A percentile compares a stretch with the other conserved stretches of the same genome.
These are phyloP conservation scores for Drosophila suzukii DNA, from an alignment of 1,140 invertebrate genomes.

Conservation along the genomic window DNA sequence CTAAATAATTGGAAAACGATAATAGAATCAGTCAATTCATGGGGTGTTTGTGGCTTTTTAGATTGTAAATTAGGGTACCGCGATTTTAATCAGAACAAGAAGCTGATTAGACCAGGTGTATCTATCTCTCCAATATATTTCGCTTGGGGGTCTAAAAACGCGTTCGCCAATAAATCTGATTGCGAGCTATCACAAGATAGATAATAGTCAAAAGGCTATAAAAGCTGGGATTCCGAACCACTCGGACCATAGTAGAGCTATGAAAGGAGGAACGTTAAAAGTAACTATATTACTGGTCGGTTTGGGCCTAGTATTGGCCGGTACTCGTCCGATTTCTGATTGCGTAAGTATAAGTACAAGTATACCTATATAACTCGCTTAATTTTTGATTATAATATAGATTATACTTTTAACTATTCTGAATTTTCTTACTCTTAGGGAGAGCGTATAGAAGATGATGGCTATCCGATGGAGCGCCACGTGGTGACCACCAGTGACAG, in stretches of 20 bases:
- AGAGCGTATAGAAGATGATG: constrained; percentile 67
- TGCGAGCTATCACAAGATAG: constrained; percentile 22
- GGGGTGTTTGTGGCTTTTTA: constrained; percentile 16
- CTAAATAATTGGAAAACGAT: constrained; percentile 47
- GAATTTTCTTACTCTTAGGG: constrained; percentile 32
- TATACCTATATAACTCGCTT: neutral
- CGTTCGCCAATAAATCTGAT: constrained; percentile 47
- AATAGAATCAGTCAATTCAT: constrained; percentile 15
- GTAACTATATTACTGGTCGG: constrained; percentile 43
- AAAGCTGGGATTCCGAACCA: constrained; percentile 13
- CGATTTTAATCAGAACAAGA: constrained; percentile 42
- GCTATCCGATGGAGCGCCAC: constrained; percentile 75
- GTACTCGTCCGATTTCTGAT: constrained; percentile 61
- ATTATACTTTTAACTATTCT: neutral
- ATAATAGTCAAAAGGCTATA: constrained; percentile 41
- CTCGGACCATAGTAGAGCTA: constrained; percentile 27
- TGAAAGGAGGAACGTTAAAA: constrained; percentile 40
- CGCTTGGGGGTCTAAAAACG: constrained; percentile 17
- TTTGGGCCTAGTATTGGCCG: constrained; percentile 51
- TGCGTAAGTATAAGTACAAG: constrained; percentile 54
- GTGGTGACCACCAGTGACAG: constrained; percentile 60
- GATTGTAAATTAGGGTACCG: constrained; percentile 41
- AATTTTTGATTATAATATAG: no score
- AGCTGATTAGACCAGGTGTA: constrained; percentile 38
- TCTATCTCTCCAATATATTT: constrained; percentile 40